phyloP scores from a whole-genome alignment of 1,140 invertebrate genomes.

The Ceratina japonica region DNA sequence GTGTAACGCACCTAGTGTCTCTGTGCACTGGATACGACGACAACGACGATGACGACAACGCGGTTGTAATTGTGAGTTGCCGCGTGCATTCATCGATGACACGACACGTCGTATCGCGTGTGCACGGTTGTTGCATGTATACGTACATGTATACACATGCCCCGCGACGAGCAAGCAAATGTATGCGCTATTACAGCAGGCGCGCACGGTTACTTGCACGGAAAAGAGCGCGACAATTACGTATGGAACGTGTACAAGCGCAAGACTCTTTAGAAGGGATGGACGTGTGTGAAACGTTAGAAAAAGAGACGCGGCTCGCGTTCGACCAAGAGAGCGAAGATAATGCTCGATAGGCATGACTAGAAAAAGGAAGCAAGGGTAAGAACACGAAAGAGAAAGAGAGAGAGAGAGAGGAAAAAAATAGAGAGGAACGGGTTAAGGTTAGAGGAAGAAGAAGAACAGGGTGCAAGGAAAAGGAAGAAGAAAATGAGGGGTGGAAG shows the following conservation, averaged over 20 bases:
- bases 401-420: conserved; percentile 11
- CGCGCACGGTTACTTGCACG: conserved; percentile 52
- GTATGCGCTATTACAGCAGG: conserved; percentile 51
- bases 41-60: conserved; percentile 58
- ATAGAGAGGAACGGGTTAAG: conserved; percentile 1
- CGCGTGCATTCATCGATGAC: conserved; percentile 58
- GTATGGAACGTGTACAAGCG: conserved; percentile 44
- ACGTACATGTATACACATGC: neutral
- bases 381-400: conserved; percentile 23
- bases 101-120: conserved; percentile 19
- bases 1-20: conserved; percentile 36
- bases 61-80: conserved; percentile 50
- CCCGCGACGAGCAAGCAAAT: conserved; percentile 4
- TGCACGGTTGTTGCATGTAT: neutral
- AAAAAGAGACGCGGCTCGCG: conserved; percentile 48
- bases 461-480: neutral
- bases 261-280: neutral
- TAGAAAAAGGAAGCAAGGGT: conserved; percentile 20
- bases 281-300: conserved; percentile 38
- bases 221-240: conserved; percentile 58
- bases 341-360: neutral
- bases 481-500: neutral
- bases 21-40: conserved; percentile 51
- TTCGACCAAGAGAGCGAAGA: conserved; percentile 2
- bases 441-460: too few species aligned